These are phyloP conservation scores for Tamias sibiricus DNA, from an alignment of 2,113 vertebrate species.

Conservation along the genomic window DNA sequence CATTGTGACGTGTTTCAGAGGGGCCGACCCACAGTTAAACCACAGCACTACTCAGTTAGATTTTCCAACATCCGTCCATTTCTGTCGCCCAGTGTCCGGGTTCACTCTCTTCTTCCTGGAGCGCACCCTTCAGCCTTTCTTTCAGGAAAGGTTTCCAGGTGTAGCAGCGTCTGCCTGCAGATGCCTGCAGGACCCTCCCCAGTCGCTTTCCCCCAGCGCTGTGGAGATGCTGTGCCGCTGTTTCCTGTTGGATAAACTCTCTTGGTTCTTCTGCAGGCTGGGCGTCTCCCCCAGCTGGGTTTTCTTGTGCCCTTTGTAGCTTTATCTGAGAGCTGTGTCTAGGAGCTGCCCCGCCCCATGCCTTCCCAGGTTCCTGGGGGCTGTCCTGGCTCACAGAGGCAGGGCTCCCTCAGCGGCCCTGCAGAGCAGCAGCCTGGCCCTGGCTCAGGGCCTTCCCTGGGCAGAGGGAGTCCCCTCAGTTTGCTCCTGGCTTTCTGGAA, in stretches of 20 bases:
- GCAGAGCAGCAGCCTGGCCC: accelerated
- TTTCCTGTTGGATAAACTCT: neutral
- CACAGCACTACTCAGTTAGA: neutral
- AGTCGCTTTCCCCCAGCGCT: neutral
- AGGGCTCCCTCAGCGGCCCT: accelerated
- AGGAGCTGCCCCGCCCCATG: neutral
- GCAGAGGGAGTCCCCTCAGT: no score
- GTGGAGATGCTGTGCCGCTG: no score
- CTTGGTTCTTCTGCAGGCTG: neutral
- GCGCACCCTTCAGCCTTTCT: neutral
- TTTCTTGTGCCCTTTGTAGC: neutral
- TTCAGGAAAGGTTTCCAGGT: neutral
- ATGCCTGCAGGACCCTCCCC: neutral
- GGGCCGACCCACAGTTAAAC: neutral
- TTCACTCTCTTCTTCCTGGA: neutral
- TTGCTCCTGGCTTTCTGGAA: neutral
- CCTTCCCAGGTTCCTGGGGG: no score
- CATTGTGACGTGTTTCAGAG: neutral
- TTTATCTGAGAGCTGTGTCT: neutral
- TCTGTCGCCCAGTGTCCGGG: neutral
- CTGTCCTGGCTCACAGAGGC: neutral
- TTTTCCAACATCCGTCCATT: neutral
- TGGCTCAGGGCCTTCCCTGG: neutral
- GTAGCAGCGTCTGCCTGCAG: neutral
- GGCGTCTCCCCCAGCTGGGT: no score